Evolutionary conservation across 2,113 vertebrate genomes (phyloP).

Genomic region (Chlorocebus sabaeus): DNA sequence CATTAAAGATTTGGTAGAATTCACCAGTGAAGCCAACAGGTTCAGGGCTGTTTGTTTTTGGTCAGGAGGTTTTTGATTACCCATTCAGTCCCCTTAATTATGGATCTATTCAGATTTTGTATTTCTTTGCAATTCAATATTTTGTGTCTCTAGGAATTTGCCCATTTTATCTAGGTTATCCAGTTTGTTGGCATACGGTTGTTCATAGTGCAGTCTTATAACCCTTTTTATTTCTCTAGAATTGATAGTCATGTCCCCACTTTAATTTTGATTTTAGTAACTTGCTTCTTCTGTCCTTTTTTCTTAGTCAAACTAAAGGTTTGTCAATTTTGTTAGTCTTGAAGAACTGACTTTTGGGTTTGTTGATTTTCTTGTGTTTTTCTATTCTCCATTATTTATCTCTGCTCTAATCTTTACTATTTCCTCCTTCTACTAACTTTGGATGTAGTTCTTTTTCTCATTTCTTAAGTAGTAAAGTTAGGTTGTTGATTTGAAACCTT

Average conservation of each 20-base stretch:
- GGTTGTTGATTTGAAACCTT: background rate
- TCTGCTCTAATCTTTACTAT: background rate
- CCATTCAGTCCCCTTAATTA: background rate
- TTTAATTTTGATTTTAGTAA: background rate
- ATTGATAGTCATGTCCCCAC: background rate
- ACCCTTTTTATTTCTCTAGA: background rate
- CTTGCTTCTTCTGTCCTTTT: background rate
- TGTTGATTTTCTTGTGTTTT: background rate
- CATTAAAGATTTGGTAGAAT: background rate
- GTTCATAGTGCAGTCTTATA: background rate
- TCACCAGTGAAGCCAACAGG: background rate
- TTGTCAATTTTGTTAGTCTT: background rate
- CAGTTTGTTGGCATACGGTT: background rate
- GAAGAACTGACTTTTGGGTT: background rate
- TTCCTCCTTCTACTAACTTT: background rate
- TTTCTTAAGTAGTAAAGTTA: background rate
- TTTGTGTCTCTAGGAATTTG: background rate
- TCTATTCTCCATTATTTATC: background rate
- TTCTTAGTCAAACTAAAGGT: background rate
- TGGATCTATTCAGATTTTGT: background rate
- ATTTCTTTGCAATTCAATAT: background rate
- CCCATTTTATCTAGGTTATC: background rate
- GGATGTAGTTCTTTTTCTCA: background rate
- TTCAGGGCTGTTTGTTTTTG: background rate
- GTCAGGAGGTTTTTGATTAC: background rate